A percentile compares a stretch with the other conserved stretches of the same genome.
phyloP scores from a whole-genome alignment of 2,888 invertebrate species.

The Lacanobia wlatinum region DNA sequence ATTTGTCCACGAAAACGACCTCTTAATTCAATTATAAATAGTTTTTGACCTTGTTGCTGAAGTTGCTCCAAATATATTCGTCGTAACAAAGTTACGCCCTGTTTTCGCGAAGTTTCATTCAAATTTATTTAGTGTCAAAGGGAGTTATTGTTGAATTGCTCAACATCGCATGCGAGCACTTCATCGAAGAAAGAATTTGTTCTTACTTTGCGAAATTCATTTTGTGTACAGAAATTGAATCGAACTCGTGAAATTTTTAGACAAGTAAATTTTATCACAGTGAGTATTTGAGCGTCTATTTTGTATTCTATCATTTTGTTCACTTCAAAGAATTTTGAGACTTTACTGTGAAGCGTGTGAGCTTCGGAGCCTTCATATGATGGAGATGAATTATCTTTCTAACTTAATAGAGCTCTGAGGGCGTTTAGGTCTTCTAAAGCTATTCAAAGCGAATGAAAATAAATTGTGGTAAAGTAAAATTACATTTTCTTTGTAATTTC shows the following conservation, averaged over 20 bases:
- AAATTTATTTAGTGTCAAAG: constrained; percentile 61
- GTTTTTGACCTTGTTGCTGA: constrained; percentile 56
- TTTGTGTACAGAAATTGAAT: constrained; percentile 60
- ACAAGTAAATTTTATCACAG: constrained; percentile 50
- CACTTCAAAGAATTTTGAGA: constrained; percentile 51
- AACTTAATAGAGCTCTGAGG: constrained; percentile 24
- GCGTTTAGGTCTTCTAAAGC: constrained; percentile 1
- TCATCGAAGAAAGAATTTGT: constrained; percentile 48
- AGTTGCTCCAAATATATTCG: constrained; percentile 54
- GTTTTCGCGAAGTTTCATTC: constrained; percentile 54
- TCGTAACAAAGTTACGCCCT: constrained; percentile 52
- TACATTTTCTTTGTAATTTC: not conserved
- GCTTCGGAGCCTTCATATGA: constrained; percentile 39
- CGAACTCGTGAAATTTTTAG: constrained; percentile 51
- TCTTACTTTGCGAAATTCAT: constrained; percentile 44
- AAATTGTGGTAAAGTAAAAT: not conserved
- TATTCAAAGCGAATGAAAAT: constrained; percentile 7
- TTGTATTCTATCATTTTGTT: constrained; percentile 58
- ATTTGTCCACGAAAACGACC: constrained; percentile 20
- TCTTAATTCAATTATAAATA: constrained; percentile 59
- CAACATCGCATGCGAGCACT: constrained; percentile 45
- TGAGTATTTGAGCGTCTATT: constrained; percentile 51
- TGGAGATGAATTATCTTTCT: constrained; percentile 49
- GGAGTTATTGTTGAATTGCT: constrained; percentile 47
- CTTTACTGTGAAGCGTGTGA: constrained; percentile 42